Percentiles rank a stretch among this genome's conserved stretches.
Evolutionary conservation across 2,113 vertebrate species (phyloP).

Genomic region (Sprattus sprattus): DNA sequence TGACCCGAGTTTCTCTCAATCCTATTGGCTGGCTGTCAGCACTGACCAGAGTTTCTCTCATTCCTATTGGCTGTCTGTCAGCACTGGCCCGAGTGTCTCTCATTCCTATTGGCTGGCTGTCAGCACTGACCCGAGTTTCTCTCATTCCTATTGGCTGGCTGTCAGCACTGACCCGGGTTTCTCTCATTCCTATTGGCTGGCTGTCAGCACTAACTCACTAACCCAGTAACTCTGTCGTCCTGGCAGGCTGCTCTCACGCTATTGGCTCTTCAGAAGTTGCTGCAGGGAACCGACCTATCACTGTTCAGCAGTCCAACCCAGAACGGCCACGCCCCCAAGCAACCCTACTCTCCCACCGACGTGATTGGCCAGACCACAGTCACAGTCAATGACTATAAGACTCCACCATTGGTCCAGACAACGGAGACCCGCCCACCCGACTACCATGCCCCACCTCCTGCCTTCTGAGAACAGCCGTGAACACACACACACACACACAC

Average conservation of each 20-base stretch:
- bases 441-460: constrained; percentile 81
- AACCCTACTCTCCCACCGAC: constrained; percentile 83
- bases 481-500: constrained; percentile 4
- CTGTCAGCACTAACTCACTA: background rate
- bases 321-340: constrained; percentile 58
- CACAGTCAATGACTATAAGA: constrained; percentile 90
- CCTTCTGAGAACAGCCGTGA: background rate
- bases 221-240: background rate
- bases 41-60: too few relatives aligned
- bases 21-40: too few relatives aligned
- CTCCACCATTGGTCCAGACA: constrained; percentile 89
- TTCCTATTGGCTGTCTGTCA: too few relatives aligned
- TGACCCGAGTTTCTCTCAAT: too few relatives aligned
- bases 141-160: too few relatives aligned
- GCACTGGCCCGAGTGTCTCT: too few relatives aligned
- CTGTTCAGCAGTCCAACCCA: constrained; percentile 89
- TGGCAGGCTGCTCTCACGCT: constrained; percentile 82
- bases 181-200: too few relatives aligned
- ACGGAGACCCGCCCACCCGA: constrained; percentile 84
- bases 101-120: too few relatives aligned
- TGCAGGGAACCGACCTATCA: constrained; percentile 88
- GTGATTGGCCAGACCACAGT: constrained; percentile 68
- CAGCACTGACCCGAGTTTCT: too few relatives aligned
- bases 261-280: constrained; percentile 86
- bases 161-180: too few relatives aligned